Percentiles rank a stretch among this genome's conserved stretches.
phyloP scores from a whole-genome alignment of 2,797 vertebrate genomes.

The Brachyrhaphis roseni region DNA sequence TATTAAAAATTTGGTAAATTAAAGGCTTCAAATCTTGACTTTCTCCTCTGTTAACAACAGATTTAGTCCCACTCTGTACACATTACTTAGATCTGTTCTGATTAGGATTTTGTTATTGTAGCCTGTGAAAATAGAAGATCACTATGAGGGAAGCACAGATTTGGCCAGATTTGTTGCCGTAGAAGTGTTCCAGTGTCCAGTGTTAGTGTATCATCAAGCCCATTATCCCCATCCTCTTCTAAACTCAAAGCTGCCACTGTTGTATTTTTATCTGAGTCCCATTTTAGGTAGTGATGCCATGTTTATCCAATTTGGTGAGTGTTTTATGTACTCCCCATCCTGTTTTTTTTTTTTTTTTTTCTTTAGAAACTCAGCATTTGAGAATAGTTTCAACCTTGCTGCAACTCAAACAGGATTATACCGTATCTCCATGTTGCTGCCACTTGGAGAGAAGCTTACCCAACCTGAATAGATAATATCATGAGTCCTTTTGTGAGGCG shows the following conservation, averaged over 20 bases:
- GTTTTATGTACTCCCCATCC: slow-evolving; percentile 30
- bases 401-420: slow-evolving; percentile 35
- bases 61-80: neutral
- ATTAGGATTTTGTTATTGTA: slow-evolving; percentile 4
- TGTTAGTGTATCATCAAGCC: slow-evolving; percentile 58
- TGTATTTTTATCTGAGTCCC: slow-evolving; percentile 30
- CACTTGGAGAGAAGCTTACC: slow-evolving; percentile 45
- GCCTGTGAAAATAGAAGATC: slow-evolving; percentile 19
- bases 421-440: slow-evolving; percentile 42
- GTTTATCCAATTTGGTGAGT: slow-evolving; percentile 40
- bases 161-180: slow-evolving; percentile 43
- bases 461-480: slow-evolving; percentile 54
- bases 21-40: neutral
- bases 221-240: slow-evolving; percentile 42
- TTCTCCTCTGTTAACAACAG: neutral
- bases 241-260: slow-evolving; percentile 32
- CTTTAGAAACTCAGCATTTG: slow-evolving; percentile 5
- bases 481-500: slow-evolving; percentile 58
- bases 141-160: slow-evolving; percentile 35
- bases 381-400: slow-evolving; percentile 36
- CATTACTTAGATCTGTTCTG: neutral
- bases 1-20: neutral
- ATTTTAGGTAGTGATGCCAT: slow-evolving; percentile 50
- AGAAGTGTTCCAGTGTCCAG: slow-evolving; percentile 49
- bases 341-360: neutral